A percentile compares a stretch with the other conserved stretches of the same genome.
Evolutionary conservation across 1,140 invertebrate genomes (phyloP).

Genomic region (Drosophila kanapiae): DNA sequence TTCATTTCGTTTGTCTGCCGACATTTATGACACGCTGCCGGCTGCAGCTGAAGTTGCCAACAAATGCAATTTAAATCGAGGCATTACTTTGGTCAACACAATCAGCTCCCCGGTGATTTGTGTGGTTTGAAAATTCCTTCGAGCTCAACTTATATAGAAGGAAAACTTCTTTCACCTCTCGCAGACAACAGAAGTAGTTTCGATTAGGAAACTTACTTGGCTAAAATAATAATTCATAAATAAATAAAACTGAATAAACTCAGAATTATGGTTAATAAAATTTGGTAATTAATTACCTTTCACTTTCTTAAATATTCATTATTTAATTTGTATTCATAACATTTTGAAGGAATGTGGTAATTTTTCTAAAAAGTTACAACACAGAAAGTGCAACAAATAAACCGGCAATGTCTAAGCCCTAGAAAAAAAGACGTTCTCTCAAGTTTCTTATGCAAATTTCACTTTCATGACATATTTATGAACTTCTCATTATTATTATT

Average conservation of each 20-base stretch:
- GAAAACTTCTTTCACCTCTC: background rate
- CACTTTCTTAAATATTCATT: background rate
- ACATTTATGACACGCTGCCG: conserved; percentile 55
- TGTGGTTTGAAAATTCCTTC: conserved; percentile 6
- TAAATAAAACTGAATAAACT: too few species aligned
- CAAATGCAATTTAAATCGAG: conserved; percentile 56
- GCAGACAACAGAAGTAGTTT: background rate
- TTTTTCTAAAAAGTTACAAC: background rate
- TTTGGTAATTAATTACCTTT: too few species aligned
- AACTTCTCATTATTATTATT: conserved; percentile 41
- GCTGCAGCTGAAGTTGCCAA: conserved; percentile 45
- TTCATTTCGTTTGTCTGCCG: conserved; percentile 50
- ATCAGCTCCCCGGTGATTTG: conserved; percentile 13
- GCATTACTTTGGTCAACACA: conserved; percentile 52
- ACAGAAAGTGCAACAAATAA: background rate
- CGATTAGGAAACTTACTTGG: background rate
- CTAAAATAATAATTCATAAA: background rate
- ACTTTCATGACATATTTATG: conserved; percentile 35
- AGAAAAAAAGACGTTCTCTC: conserved; percentile 6
- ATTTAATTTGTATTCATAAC: too few species aligned
- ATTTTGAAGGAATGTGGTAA: background rate
- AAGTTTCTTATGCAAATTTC: conserved; percentile 20
- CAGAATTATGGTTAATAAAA: too few species aligned
- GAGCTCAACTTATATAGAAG: background rate
- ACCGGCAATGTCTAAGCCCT: too few species aligned